These are phyloP conservation scores for Apeltes quadracus DNA, from an alignment of 2,113 vertebrate species.

Conservation along the genomic window DNA sequence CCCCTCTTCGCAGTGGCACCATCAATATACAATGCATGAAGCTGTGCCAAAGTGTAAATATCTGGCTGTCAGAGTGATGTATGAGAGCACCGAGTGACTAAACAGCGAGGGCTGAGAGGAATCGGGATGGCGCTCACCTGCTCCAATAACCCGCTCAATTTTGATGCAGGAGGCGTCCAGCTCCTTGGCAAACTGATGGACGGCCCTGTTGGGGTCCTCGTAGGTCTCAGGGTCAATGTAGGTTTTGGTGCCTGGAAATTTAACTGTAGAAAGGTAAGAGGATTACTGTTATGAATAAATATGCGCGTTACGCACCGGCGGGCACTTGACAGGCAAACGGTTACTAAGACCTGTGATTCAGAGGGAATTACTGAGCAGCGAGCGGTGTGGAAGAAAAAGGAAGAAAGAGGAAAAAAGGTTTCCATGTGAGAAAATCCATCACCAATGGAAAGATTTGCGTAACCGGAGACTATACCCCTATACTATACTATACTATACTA, in stretches of 20 bases:
- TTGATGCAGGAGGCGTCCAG: constrained; percentile 99
- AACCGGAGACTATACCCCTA: constrained; percentile 15
- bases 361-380: constrained; percentile 46
- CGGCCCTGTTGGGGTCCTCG: constrained; percentile 98
- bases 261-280: constrained; percentile 99
- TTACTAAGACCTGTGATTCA: constrained; percentile 55
- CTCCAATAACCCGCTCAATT: constrained; percentile 98
- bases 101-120: constrained; percentile 78
- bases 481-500: too few relatives aligned
- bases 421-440: constrained; percentile 21
- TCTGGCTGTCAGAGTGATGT: constrained; percentile 89
- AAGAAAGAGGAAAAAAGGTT: constrained; percentile 36
- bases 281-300: constrained; percentile 93
- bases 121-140: constrained; percentile 88
- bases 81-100: constrained; percentile 81
- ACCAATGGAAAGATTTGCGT: constrained; percentile 42
- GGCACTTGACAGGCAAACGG: constrained; percentile 77
- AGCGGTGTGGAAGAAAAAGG: constrained; percentile 37
- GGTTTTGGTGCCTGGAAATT: constrained; percentile 99
- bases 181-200: constrained; percentile 99
- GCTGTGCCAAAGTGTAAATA: constrained; percentile 85
- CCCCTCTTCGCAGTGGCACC: constrained; percentile 52
- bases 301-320: constrained; percentile 82
- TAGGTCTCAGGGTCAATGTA: constrained; percentile 99
- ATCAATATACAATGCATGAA: constrained; percentile 67